These are phyloP conservation scores for Patella pellucida DNA, from an alignment of 2,888 invertebrate species.

Conservation along the genomic window DNA sequence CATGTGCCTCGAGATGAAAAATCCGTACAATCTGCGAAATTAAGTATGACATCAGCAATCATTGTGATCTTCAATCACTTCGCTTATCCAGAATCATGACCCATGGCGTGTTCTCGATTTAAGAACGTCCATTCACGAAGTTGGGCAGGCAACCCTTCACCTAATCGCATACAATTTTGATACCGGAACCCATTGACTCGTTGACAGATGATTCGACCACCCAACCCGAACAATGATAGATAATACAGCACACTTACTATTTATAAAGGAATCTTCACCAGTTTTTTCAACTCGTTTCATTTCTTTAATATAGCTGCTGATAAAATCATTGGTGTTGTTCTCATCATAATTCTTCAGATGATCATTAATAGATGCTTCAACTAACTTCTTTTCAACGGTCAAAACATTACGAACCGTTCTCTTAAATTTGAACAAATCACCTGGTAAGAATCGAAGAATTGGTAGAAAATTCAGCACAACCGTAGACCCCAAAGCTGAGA, in stretches of 20 bases:
- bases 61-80: no score
- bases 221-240: not conserved
- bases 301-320: conserved; percentile 42
- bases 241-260: conserved; percentile 24
- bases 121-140: no score
- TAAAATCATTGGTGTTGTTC: conserved; percentile 40
- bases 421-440: conserved; percentile 39
- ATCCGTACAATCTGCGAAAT: no score
- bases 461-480: conserved; percentile 32
- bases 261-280: conserved; percentile 26
- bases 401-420: conserved; percentile 20
- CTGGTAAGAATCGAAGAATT: conserved; percentile 37
- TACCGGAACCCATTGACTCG: no score
- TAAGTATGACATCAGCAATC: no score
- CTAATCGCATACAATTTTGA: no score
- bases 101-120: no score
- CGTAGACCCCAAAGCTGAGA: not conserved
- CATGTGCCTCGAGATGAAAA: no score
- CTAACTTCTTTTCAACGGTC: conserved; percentile 21
- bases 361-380: conserved; percentile 24
- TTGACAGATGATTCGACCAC: no score
- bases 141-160: no score
- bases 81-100: no score
- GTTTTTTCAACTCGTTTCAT: conserved; percentile 26
- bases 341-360: conserved; percentile 33